Base-by-base conservation (phyloP, 2,113 vertebrate species). In the Pseudorectes ferrugineus region DNA sequence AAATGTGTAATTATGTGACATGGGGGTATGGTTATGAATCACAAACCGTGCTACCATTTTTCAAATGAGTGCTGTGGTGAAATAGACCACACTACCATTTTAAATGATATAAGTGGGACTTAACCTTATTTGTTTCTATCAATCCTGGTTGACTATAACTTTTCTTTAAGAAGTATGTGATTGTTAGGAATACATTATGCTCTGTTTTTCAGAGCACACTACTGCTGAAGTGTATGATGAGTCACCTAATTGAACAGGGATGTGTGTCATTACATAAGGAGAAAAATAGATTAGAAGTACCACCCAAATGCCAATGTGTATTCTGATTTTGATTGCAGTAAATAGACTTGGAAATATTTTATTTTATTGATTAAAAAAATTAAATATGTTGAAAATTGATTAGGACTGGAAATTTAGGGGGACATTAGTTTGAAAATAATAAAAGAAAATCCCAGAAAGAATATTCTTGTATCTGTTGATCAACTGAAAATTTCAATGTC, bases 171-270 rank as follows among this genome's bases (percentile, higher is more conserved):
- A 93, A 96, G n/a, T 67, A 78, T 52, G 77, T 97, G 95, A 97
- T 96, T 95, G 72, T 84, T 89, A 70, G 57, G 66, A 74, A 94
- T 92, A 31, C 59, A 68, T 97, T 97, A 96, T 84, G 62, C 42
- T 85, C 88, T 96, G 76, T 77, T 97, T 96, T 88, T 95, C 83
- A 92, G 42, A 93, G 65, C 2, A 20, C 49, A 42, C 42, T 91
- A 68, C 51, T 95, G 79, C 89, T 94, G 88, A 86, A 91, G 21
- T n/a, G 17, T 95, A 78, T 78, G 89, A 94, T 97, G 97, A 98
- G 84, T 98, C 97, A 98, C 58, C 80, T 95, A 95, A 95, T 80
- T 94, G 96, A 97, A 94, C 71, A 95, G 92, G 86, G 96, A 96
- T 73, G 63, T 88, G 90, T 96, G 92, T 94, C 96, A 86, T 97